Conservation (phyloP, 2,797 vertebrate species). For the Heliangelus exortis region DNA sequence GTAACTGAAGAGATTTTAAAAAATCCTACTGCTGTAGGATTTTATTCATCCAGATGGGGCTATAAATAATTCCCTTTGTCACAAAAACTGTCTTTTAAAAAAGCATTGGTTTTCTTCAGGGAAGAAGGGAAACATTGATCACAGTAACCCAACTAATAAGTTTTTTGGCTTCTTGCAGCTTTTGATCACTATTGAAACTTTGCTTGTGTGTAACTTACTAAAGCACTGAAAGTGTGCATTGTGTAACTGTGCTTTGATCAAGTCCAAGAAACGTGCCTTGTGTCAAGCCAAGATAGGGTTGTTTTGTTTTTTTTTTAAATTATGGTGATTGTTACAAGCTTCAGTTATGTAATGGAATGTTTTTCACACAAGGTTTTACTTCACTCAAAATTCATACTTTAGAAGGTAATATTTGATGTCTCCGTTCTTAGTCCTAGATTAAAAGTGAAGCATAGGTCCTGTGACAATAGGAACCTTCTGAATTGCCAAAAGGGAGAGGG, state of each 20-base stretch:
- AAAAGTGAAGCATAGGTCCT: background rate
- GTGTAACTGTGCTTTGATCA: constrained; percentile 75
- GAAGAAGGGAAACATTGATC: constrained; percentile 23
- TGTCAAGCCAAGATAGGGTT: constrained; percentile 69
- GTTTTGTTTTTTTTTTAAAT: background rate
- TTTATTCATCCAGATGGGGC: constrained; percentile 53
- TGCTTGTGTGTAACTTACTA: constrained; percentile 77
- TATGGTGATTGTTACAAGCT: background rate
- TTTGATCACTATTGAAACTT: constrained; percentile 71
- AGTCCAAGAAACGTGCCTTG: constrained; percentile 82
- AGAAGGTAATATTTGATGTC: background rate
- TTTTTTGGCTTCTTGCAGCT: constrained; percentile 81
- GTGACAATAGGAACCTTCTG: background rate
- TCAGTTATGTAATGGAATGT: background rate
- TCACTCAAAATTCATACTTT: background rate
- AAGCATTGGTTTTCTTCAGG: background rate
- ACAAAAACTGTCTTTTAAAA: constrained; percentile 7
- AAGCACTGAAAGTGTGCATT: constrained; percentile 64
- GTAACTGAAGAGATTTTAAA: background rate
- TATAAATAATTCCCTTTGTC: constrained; percentile 68
- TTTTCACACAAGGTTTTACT: background rate
- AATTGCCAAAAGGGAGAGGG: background rate
- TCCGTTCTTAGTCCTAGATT: background rate
- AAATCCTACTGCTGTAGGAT: background rate
- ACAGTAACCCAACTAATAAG: constrained; percentile 79